Percentiles rank a stretch among this genome's conserved stretches.
Conservation (phyloP, 1,140 invertebrate species). For the Teleogryllus occipitalis region DNA sequence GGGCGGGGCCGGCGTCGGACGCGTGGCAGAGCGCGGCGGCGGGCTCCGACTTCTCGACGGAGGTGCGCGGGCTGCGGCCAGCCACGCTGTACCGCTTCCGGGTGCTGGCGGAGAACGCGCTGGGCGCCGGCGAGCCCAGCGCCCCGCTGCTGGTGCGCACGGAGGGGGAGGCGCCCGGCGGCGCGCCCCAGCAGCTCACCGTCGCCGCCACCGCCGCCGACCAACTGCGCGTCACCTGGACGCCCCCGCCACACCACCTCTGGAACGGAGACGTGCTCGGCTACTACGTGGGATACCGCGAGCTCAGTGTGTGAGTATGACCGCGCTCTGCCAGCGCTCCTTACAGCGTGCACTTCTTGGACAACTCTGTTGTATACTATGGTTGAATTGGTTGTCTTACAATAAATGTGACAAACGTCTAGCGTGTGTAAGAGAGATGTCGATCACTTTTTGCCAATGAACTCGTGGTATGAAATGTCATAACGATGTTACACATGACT, state of each 20-base stretch:
- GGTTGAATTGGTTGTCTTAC: too few relatives aligned
- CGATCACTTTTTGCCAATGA: too few relatives aligned
- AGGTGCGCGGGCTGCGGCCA: slow-evolving; percentile 39
- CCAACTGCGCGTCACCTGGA: slow-evolving; percentile 29
- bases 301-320: slow-evolving; percentile 26
- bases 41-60: slow-evolving; percentile 34
- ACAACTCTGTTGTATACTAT: too few relatives aligned
- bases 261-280: slow-evolving; percentile 46
- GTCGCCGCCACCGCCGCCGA: slow-evolving; percentile 41
- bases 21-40: slow-evolving; percentile 29
- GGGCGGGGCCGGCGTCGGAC: background rate
- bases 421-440: too few relatives aligned
- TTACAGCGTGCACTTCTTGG: too few relatives aligned
- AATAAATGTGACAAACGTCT: too few relatives aligned
- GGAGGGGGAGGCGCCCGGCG: slow-evolving; percentile 46
- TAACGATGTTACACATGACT: too few relatives aligned
- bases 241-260: slow-evolving; percentile 37
- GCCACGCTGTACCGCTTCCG: slow-evolving; percentile 35
- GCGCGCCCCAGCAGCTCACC: slow-evolving; percentile 40
- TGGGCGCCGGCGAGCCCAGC: slow-evolving; percentile 42
- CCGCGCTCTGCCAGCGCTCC: too few relatives aligned
- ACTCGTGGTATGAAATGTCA: too few relatives aligned
- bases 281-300: slow-evolving; percentile 47
- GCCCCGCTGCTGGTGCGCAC: slow-evolving; percentile 34
- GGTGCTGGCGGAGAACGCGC: slow-evolving; percentile 42